A percentile compares a stretch with the other conserved stretches of the same genome.
phyloP scores from a whole-genome alignment of 1,140 invertebrate species.

The Drosophila parvula region DNA sequence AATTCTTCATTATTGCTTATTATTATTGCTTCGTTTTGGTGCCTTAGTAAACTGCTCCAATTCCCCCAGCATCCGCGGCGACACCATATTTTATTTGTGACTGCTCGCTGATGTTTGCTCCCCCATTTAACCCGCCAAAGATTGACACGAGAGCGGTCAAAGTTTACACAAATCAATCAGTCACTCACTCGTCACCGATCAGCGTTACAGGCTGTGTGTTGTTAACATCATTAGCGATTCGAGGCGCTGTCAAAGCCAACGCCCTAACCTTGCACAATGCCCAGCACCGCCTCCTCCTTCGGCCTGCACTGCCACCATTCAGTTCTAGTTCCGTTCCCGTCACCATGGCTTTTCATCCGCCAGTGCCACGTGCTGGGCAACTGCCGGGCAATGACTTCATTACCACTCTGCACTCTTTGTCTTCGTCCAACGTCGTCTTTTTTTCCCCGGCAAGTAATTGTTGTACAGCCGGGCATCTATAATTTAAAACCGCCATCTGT shows the following conservation, averaged over 20 bases:
- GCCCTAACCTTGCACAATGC: conserved; percentile 77
- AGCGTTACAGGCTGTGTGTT: conserved; percentile 7
- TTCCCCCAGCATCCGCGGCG: conserved; percentile 18
- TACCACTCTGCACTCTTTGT: conserved; percentile 64
- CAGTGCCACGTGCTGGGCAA: conserved; percentile 62
- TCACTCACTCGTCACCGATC: conserved; percentile 23
- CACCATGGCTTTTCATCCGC: conserved; percentile 19
- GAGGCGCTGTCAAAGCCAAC: conserved; percentile 57
- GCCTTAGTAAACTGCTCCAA: conserved; percentile 27
- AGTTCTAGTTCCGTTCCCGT: conserved; percentile 11
- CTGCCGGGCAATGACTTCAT: conserved; percentile 74
- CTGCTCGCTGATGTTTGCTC: conserved; percentile 46
- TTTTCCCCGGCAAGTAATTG: conserved; percentile 30
- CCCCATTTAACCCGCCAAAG: conserved; percentile 37
- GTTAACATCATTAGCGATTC: conserved; percentile 62
- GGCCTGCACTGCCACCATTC: conserved; percentile 1
- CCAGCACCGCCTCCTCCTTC: not conserved
- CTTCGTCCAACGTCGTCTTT: conserved; percentile 2
- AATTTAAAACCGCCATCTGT: conserved; percentile 22
- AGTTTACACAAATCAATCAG: conserved; percentile 79
- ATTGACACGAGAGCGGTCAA: conserved; percentile 62
- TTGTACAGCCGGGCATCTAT: conserved; percentile 22
- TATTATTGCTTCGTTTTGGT: conserved; percentile 9
- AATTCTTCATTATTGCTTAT: conserved; percentile 1
- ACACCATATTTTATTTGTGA: conserved; percentile 16